A percentile compares a stretch with the other conserved stretches of the same genome.
phyloP scores from a whole-genome alignment of 2,113 vertebrate genomes.

The Eublepharis macularius region DNA sequence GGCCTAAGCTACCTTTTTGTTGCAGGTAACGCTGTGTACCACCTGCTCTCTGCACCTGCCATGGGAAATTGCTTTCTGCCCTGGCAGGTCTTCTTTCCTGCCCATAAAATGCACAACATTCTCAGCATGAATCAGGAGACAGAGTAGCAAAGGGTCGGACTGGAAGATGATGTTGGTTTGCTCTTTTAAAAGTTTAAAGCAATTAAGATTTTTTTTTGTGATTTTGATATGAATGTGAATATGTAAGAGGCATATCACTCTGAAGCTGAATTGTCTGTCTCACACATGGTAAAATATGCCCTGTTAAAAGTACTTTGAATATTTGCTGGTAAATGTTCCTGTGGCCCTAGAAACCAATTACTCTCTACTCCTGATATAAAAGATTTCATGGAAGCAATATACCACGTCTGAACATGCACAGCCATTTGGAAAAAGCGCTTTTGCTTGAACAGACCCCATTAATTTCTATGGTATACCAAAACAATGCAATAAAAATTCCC shows the following conservation, averaged over 20 bases:
- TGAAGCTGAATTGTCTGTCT: background rate
- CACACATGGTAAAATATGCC: too few species aligned
- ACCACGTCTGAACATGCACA: too few species aligned
- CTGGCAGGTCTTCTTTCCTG: slow-evolving; percentile 70
- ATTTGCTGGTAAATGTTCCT: background rate
- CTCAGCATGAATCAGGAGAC: slow-evolving; percentile 57
- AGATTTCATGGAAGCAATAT: background rate
- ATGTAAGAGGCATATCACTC: background rate
- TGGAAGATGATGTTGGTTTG: slow-evolving; percentile 48
- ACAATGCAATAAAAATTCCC: background rate
- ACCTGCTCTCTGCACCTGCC: slow-evolving; percentile 83
- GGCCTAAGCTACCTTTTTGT: slow-evolving; percentile 78
- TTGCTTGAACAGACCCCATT: too few species aligned
- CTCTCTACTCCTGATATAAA: too few species aligned
- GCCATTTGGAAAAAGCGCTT: background rate
- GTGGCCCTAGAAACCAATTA: background rate
- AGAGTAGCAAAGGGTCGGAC: slow-evolving; percentile 36
- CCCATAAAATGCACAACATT: slow-evolving; percentile 53
- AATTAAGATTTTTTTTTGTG: slow-evolving; percentile 11
- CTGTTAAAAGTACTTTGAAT: background rate
- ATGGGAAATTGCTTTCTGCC: slow-evolving; percentile 77
- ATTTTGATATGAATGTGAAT: background rate
- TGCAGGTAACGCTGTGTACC: slow-evolving; percentile 77
- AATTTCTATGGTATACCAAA: background rate
- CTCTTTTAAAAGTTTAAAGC: slow-evolving; percentile 24